phyloP scores from a whole-genome alignment of 2,113 vertebrate genomes.

The Oreochromis tanganicae region DNA sequence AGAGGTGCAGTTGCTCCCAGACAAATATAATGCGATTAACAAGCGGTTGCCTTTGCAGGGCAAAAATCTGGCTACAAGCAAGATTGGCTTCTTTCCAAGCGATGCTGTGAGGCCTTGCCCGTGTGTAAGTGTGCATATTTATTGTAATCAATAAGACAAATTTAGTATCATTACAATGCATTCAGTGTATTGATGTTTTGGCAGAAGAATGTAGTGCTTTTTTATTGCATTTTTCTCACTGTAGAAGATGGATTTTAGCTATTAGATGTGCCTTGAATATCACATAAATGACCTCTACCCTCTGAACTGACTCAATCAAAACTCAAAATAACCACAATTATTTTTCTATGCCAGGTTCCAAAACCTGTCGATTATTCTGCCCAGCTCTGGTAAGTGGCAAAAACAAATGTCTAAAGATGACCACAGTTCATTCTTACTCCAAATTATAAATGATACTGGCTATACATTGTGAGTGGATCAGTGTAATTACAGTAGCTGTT shows the following conservation, averaged over 20 bases:
- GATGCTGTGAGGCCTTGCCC: constrained; percentile 89
- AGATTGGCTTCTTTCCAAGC: constrained; percentile 91
- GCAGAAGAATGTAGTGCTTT: constrained; percentile 20
- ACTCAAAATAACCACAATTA: constrained; percentile 33
- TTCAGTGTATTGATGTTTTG: constrained; percentile 44
- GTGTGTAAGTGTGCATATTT: constrained; percentile 82
- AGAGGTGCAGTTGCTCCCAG: constrained; percentile 36
- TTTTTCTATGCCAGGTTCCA: constrained; percentile 77
- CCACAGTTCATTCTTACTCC: background rate
- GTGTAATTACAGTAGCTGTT: constrained; percentile 34
- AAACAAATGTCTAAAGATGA: constrained; percentile 9
- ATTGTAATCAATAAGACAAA: constrained; percentile 35
- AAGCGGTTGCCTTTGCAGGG: constrained; percentile 76
- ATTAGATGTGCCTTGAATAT: constrained; percentile 47
- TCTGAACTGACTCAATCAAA: constrained; percentile 14
- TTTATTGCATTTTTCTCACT: constrained; percentile 12
- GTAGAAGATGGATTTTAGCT: constrained; percentile 33
- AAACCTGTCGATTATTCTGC: constrained; percentile 91
- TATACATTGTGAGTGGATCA: background rate
- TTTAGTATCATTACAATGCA: constrained; percentile 42
- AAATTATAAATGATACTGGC: background rate
- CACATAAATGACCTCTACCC: constrained; percentile 29
- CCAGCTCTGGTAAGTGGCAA: constrained; percentile 81
- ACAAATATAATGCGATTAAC: constrained; percentile 61
- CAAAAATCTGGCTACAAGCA: constrained; percentile 82